These are phyloP conservation scores for Crepidodera aurea DNA, from an alignment of 2,888 invertebrate genomes.

Conservation along the genomic window DNA sequence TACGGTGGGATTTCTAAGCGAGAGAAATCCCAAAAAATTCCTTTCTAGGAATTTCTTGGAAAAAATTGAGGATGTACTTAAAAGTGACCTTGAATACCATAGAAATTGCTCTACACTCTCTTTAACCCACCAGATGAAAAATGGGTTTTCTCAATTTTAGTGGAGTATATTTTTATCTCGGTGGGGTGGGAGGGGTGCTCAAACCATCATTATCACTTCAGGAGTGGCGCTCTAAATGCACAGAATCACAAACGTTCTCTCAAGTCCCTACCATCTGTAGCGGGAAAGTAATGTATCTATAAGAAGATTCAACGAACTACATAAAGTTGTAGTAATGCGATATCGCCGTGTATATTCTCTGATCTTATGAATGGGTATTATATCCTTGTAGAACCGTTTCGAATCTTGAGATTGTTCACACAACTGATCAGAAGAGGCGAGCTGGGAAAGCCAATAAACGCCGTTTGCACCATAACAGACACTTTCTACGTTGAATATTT, in stretches of 20 bases:
- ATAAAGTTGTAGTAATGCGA: constrained; percentile 16
- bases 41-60: constrained; percentile 7
- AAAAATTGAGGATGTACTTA: constrained; percentile 17
- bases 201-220: no score
- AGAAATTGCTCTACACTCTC: neutral
- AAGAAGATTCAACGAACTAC: no score
- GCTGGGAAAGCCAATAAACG: constrained; percentile 17
- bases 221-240: no score
- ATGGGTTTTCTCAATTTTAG: neutral
- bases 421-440: constrained; percentile 34
- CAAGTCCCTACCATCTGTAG: no score
- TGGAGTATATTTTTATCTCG: no score
- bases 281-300: no score
- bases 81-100: neutral
- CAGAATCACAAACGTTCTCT: no score
- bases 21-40: constrained; percentile 13
- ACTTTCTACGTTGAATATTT: no score
- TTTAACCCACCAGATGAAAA: neutral
- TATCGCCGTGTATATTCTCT: constrained; percentile 2
- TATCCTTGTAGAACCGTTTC: constrained; percentile 29
- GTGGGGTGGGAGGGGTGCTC: no score
- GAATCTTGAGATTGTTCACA: constrained; percentile 38
- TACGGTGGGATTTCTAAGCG: constrained; percentile 4
- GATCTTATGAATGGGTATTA: constrained; percentile 38
- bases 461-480: constrained; percentile 31